Evolutionary conservation across 2,888 invertebrate species (phyloP), one percentile per base, ranked within the genome.

Genomic region (Lacanobia wlatinum): DNA sequence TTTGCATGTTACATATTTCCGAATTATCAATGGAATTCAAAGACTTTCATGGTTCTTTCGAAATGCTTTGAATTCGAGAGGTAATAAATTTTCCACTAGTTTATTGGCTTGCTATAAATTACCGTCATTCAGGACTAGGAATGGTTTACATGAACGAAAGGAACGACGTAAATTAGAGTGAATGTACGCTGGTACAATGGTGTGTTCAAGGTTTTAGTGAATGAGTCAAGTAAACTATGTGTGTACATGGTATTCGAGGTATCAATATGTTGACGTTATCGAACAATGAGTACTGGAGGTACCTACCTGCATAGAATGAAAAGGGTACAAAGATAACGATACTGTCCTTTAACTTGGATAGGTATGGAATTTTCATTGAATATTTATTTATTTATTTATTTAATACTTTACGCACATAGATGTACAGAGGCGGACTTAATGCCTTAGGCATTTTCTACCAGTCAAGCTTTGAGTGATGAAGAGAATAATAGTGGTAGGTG

Each of bases 31-130:
- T 78, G 28, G 62, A 62, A 74, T 74, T 55, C 58, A 50, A 65
- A 53, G 58, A 61, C 21, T 50, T 73, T 48, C 14, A 53, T 55
- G 12, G 6, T 59, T 9, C 18, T 50, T 56, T 48, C 21, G 40
- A 28, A 69, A 66, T 52, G 46, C 63, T 75, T 48, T 23, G 38
- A 56, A 75, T 64, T 40, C 50, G 38, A 21, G n/a, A 7, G 18
- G 63, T 48, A 59, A 60, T 78, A 62, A 56, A 78, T 70, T 21
- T 50, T 46, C 5, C 48, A 18, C 3, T 3, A 64, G 34, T 63
- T 75, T 78, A 79, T 64, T 23, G 66, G 21, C 46, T 34, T 18
- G 58, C 56, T 34, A 74, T 78, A 69, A 77, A 74, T 74, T 61
- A 74, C 48, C 14, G 65, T 55, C 70, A 38, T 64, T 61, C 78